Conservation (phyloP, 2,797 vertebrate genomes). For the Serranus cabrilla region DNA sequence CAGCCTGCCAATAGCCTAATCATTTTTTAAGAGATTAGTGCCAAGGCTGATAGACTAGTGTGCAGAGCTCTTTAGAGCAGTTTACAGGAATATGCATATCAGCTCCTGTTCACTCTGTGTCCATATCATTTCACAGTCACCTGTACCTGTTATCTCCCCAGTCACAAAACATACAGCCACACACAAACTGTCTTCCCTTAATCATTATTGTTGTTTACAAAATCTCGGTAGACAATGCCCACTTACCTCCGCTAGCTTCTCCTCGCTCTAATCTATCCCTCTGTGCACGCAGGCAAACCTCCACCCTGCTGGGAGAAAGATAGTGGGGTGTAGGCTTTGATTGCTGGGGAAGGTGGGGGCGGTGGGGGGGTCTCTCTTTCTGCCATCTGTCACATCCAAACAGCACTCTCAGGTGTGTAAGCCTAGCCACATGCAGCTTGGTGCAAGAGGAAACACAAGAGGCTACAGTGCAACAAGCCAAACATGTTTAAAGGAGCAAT, state of each 20-base stretch:
- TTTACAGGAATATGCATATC: constrained; percentile 31
- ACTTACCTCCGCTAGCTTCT: constrained; percentile 35
- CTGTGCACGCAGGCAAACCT: constrained; percentile 30
- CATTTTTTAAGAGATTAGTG: constrained; percentile 68
- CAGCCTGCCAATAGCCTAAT: constrained; percentile 54
- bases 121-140: constrained; percentile 20
- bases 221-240: constrained; percentile 34
- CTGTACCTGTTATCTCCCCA: constrained; percentile 23
- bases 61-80: constrained; percentile 17
- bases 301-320: constrained; percentile 55
- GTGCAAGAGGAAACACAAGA: constrained; percentile 46
- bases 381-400: constrained; percentile 55
- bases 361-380: constrained; percentile 1
- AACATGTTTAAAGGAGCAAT: neutral
- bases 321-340: constrained; percentile 59
- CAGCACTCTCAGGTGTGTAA: constrained; percentile 49
- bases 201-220: constrained; percentile 51
- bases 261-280: constrained; percentile 47
- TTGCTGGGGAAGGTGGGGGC: constrained; percentile 48
- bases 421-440: constrained; percentile 47
- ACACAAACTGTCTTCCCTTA: constrained; percentile 21
- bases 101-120: constrained; percentile 24
- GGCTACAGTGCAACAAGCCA: constrained; percentile 24
- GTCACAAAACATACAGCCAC: constrained; percentile 30
- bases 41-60: constrained; percentile 49